These are phyloP conservation scores for Gila robusta DNA, from an alignment of 2,797 vertebrate species.

Conservation along the genomic window DNA sequence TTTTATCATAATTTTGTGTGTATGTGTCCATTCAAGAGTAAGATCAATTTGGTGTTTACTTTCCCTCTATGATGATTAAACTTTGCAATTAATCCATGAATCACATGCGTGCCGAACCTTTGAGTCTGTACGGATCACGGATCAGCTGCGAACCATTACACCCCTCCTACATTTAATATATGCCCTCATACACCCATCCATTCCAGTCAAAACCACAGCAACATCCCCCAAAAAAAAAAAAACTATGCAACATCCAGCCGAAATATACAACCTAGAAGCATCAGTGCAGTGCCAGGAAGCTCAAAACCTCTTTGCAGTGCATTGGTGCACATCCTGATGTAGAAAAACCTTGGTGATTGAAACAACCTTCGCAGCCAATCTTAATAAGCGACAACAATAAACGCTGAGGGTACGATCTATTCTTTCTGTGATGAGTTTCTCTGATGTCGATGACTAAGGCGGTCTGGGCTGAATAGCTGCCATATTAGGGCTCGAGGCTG, in stretches of 20 bases:
- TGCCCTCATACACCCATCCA: background rate
- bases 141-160: too few relatives aligned
- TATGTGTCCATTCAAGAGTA: too few relatives aligned
- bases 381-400: constrained; percentile 39
- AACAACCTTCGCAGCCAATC: constrained; percentile 22
- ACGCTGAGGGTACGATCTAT: background rate
- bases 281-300: constrained; percentile 24
- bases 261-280: background rate
- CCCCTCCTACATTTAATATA: too few relatives aligned
- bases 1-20: too few relatives aligned
- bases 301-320: constrained; percentile 32
- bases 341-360: constrained; percentile 20
- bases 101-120: too few relatives aligned
- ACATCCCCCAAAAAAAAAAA: background rate
- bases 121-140: too few relatives aligned
- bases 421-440: constrained; percentile 5
- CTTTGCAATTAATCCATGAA: too few relatives aligned
- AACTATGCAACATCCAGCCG: constrained; percentile 16
- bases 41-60: too few relatives aligned
- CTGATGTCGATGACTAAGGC: constrained; percentile 16
- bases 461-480: background rate
- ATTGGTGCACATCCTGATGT: constrained; percentile 9
- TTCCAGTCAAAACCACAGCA: background rate
- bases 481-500: constrained; percentile 40
- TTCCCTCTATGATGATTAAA: too few relatives aligned